A percentile compares a stretch with the other conserved stretches of the same genome.
These are phyloP conservation scores for Glomeris marginata DNA, from an alignment of 2,888 invertebrate genomes.

Conservation along the genomic window DNA sequence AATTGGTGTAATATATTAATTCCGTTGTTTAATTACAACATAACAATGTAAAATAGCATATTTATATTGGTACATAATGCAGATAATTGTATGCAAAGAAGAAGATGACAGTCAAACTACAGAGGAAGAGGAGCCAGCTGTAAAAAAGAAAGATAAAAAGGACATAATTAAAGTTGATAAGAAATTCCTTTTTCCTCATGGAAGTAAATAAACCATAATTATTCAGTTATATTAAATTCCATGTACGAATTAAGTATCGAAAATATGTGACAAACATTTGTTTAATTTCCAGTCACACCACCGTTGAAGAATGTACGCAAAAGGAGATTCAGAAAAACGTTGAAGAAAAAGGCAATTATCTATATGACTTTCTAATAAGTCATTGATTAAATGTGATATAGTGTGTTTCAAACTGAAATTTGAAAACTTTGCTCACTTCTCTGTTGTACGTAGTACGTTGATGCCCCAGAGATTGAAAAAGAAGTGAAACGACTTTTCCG, in stretches of 20 bases:
- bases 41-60: background rate
- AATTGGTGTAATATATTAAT: too few relatives aligned
- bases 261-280: background rate
- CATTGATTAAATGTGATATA: background rate
- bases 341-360: constrained; percentile 65
- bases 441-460: constrained; percentile 72
- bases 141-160: constrained; percentile 33
- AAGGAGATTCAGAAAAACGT: constrained; percentile 78
- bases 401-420: background rate
- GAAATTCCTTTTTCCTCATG: constrained; percentile 88
- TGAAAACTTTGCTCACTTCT: too few relatives aligned
- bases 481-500: constrained; percentile 85
- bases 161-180: constrained; percentile 75
- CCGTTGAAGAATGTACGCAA: constrained; percentile 90
- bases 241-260: background rate
- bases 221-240: background rate
- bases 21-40: too few relatives aligned
- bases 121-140: constrained; percentile 41
- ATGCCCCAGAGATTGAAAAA: constrained; percentile 95
- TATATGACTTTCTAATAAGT: background rate
- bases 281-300: constrained; percentile 49
- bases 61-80: constrained; percentile 12
- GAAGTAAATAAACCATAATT: constrained; percentile 33
- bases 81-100: constrained; percentile 69
- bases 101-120: constrained; percentile 47